Evolutionary conservation across 2,797 vertebrate species (phyloP).

Genomic region (Cynodonichthys magdalenae): DNA sequence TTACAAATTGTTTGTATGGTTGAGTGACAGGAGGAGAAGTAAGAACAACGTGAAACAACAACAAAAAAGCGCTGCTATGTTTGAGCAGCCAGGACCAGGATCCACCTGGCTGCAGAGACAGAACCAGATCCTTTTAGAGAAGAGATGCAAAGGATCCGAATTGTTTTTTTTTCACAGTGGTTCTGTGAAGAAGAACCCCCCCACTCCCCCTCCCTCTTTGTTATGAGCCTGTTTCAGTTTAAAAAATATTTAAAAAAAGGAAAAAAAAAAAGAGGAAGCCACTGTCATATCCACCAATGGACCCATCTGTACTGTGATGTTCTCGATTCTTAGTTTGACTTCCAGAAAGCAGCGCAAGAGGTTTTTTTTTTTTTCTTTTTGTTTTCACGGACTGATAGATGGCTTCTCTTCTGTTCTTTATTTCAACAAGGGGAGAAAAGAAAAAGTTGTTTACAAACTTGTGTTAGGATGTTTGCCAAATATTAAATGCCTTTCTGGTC

Average conservation of each 20-base stretch:
- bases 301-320: conserved; percentile 82
- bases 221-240: conserved; percentile 70
- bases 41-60: conserved; percentile 47
- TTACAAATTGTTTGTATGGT: conserved; percentile 51
- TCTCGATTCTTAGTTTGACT: conserved; percentile 71
- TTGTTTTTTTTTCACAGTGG: conserved; percentile 62
- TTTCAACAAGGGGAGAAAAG: conserved; percentile 85
- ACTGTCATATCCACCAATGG: conserved; percentile 77
- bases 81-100: conserved; percentile 84
- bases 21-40: conserved; percentile 57
- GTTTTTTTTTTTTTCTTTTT: conserved; percentile 64
- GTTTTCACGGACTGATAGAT: conserved; percentile 76
- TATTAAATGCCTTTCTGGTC: conserved; percentile 74
- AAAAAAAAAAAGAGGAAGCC: conserved; percentile 33
- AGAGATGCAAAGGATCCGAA: conserved; percentile 61
- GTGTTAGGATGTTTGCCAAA: conserved; percentile 87
- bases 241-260: conserved; percentile 10
- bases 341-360: conserved; percentile 76
- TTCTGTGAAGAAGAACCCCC: conserved; percentile 63
- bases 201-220: conserved; percentile 61
- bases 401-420: conserved; percentile 71
- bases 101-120: conserved; percentile 81
- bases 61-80: conserved; percentile 87
- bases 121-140: conserved; percentile 65
- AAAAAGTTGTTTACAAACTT: conserved; percentile 86